phyloP scores from a whole-genome alignment of 2,888 invertebrate species.

The Eledona agricola region DNA sequence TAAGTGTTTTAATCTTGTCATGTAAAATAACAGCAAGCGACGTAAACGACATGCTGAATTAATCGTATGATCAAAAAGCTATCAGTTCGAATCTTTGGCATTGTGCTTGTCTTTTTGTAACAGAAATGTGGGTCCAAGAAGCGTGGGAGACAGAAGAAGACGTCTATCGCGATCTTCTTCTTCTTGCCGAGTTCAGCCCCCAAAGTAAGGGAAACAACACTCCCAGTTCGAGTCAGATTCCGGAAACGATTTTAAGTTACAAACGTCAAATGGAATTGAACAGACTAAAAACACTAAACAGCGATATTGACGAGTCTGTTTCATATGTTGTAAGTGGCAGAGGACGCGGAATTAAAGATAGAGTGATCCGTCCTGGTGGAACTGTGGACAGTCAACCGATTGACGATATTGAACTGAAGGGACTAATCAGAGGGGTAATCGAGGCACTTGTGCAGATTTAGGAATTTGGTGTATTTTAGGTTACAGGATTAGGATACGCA shows the following conservation, averaged over 20 bases:
- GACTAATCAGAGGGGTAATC: slow-evolving; percentile 19
- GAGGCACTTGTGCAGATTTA: neutral
- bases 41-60: too few species aligned
- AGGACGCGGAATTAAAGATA: slow-evolving; percentile 21
- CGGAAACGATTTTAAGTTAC: slow-evolving; percentile 17
- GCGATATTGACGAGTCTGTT: slow-evolving; percentile 7
- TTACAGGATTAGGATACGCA: slow-evolving; percentile 21
- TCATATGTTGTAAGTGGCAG: slow-evolving; percentile 16
- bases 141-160: slow-evolving; percentile 20
- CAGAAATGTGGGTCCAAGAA: slow-evolving; percentile 7
- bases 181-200: slow-evolving; percentile 10
- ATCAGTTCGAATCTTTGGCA: neutral
- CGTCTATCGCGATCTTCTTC: slow-evolving; percentile 1
- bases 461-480: slow-evolving; percentile 10
- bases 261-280: slow-evolving; percentile 18
- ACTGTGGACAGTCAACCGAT: slow-evolving; percentile 7
- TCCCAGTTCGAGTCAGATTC: neutral
- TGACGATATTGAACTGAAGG: slow-evolving; percentile 21
- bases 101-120: neutral
- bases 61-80: too few species aligned
- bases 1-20: too few species aligned
- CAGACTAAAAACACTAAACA: slow-evolving; percentile 9
- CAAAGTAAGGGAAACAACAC: too few species aligned
- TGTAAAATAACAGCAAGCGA: too few species aligned
- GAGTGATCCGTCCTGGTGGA: slow-evolving; percentile 19